Evolutionary conservation across 2,113 vertebrate genomes (phyloP), one percentile per base, ranked within the genome.

Genomic region (Thymallus thymallus): DNA sequence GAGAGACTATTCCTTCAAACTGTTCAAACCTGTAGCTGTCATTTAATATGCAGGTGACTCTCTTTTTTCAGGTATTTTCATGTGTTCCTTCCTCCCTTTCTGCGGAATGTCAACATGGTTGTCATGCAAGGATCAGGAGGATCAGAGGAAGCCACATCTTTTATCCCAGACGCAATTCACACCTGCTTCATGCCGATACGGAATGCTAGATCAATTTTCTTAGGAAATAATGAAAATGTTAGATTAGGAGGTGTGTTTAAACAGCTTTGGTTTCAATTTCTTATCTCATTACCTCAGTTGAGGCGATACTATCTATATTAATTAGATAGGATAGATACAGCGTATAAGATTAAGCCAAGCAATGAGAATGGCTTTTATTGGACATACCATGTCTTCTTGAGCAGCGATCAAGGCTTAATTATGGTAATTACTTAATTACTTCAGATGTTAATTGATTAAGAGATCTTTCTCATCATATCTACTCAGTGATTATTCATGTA

Each of bases 341-440:
- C 73, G 71, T 45, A 69, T 79, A 22, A 41, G 60, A 79, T 82
- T 80, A 69, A 84, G 67, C 78, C 77, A 78, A 80, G 82, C 86
- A 41, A 9, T 10, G 35, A 41, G 35, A 41, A 41, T 10, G 35
- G 0, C 35, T 41, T 41, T 41, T 41, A 41, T 10, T 41, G 35
- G 35, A 41, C 35, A 12, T 10, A 41, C 35, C 2, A 0, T 10
- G 7, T 41, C 9, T 3, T 10, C 10, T 41, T 41, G 2, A 41
- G 35, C 9, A 9, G 35, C 35, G 9, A 75, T 74, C 85, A 88
- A 88, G 87, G 35, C 35, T 41, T 41, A 41, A 41, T 41, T 41
- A 41, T 41, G 86, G 90, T 32, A 23, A 86, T 84, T 72, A 85
- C 71, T 81, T 90, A 85, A 88, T 90, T 87, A 80, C 76, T 84